Evolutionary conservation across 2,888 invertebrate genomes (phyloP).

Genomic region (Hololepta plana): DNA sequence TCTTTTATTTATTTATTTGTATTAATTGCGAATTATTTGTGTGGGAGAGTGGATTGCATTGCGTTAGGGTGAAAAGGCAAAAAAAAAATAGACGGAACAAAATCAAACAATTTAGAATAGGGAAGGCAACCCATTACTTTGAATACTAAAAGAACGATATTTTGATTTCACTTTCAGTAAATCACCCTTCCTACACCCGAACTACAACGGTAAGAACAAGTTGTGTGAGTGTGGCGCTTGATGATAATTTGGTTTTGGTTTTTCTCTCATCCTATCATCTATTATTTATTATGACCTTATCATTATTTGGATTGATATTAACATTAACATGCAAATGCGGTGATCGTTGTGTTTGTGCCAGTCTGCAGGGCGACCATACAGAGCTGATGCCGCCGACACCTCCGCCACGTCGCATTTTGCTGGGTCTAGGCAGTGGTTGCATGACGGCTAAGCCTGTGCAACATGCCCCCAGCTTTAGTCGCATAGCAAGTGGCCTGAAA

Average conservation of each 20-base stretch:
- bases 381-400: constrained; percentile 44
- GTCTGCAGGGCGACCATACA: constrained; percentile 40
- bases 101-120: not conserved
- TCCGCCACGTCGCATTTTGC: constrained; percentile 32
- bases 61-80: constrained; percentile 3
- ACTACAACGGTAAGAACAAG: constrained; percentile 39
- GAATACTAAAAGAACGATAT: constrained; percentile 7
- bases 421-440: constrained; percentile 23
- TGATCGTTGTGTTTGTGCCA: constrained; percentile 25
- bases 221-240: constrained; percentile 23
- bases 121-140: not conserved
- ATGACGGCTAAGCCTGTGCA: constrained; percentile 20
- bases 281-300: too few species aligned
- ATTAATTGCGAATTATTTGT: too few species aligned
- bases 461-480: constrained; percentile 29
- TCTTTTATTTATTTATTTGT: too few species aligned
- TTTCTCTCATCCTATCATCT: too few species aligned
- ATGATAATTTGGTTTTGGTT: constrained; percentile 18
- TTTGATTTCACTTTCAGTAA: constrained; percentile 27
- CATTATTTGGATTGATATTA: too few species aligned
- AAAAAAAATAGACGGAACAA: constrained; percentile 1
- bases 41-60: too few species aligned
- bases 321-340: constrained; percentile 12
- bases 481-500: constrained; percentile 49
- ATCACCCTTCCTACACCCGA: constrained; percentile 37